Evolutionary conservation across 1,140 invertebrate genomes (phyloP).

Genomic region (Meteorus sp.): DNA sequence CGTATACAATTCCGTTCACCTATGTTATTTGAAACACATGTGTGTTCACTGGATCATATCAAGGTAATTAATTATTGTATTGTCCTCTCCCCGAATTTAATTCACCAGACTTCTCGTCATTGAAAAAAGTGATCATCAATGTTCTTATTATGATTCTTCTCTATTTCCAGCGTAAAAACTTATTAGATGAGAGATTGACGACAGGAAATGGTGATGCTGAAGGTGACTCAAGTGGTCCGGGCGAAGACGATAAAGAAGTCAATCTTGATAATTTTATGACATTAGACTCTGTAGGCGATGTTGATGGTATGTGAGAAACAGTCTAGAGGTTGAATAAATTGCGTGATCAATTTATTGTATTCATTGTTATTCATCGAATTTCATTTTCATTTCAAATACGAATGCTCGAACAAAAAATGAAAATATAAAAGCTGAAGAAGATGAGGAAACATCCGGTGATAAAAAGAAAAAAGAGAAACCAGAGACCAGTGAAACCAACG

Average conservation of each 20-base stretch:
- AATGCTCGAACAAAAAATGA: background rate
- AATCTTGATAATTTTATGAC: constrained; percentile 83
- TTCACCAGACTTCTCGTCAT: too few relatives aligned
- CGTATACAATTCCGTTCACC: constrained; percentile 74
- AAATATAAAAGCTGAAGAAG: constrained; percentile 55
- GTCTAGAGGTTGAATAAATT: too few relatives aligned
- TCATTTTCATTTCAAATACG: constrained; percentile 23
- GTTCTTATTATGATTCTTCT: constrained; percentile 19
- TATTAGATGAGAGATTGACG: constrained; percentile 47
- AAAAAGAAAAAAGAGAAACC: constrained; percentile 60
- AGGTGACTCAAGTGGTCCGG: constrained; percentile 61
- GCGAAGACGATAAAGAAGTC: constrained; percentile 72
- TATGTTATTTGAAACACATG: constrained; percentile 80
- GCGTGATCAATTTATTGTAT: constrained; percentile 3
- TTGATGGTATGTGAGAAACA: constrained; percentile 64
- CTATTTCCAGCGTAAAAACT: constrained; percentile 47
- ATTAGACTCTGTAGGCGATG: constrained; percentile 81
- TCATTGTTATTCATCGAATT: constrained; percentile 9
- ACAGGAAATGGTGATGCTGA: constrained; percentile 42
- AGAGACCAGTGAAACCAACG: constrained; percentile 49
- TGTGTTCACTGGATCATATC: constrained; percentile 76
- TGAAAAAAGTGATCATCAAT: constrained; percentile 4
- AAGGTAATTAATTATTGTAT: constrained; percentile 51
- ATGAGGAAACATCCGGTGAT: constrained; percentile 66
- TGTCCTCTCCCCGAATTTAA: constrained; percentile 3